Base-by-base conservation (phyloP, 2,797 vertebrate species). In the Clangula hyemalis region DNA sequence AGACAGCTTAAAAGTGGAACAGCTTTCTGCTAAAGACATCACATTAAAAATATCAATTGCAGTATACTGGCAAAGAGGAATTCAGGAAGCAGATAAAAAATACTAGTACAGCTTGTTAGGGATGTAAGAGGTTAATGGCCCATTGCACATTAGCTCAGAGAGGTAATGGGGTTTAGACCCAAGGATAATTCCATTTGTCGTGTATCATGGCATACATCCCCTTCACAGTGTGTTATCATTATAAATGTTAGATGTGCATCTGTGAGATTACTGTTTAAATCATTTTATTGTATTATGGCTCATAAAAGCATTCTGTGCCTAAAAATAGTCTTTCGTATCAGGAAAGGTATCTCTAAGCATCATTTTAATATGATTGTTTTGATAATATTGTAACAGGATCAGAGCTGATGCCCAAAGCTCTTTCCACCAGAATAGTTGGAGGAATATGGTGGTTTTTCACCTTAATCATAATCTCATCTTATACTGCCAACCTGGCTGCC, bases 381-480 rank as follows among this genome's bases (percentile, higher is more conserved):
- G 94, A 91, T 97, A 90, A 94, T 98, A 84, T 97, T 87, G 71
- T 96, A 92, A 89, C 98, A 99, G 99, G 99, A 95, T 99, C 99
- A 62, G 99, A 99, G 96, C 97, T 99, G 97, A 99, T 99, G 99
- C 99, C 99, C 76, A 99, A 99, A 98, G 99, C 99, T 95, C 98
- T 99, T 89, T 99, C 99, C 28, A 99, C 99, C 56, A 98, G 99
- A 98, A 99, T 99, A 97, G 99, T 99, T 74, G 99, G 99, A 96
- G 99, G 99, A 85, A 99, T 99, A 97, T 99, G 99, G 99, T 99
- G 99, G 99, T 99, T 99, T 98, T 99, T 99, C 96, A 99, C 99
- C n/a, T 95, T 99, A 95, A 99, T 99, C 97, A 99, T 99, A 97
- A 99, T 99, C 97, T 99, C 99, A 80, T 99, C 99, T 56, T 99